phyloP scores from a whole-genome alignment of 2,888 invertebrate species.

The Lacanobia wlatinum region DNA sequence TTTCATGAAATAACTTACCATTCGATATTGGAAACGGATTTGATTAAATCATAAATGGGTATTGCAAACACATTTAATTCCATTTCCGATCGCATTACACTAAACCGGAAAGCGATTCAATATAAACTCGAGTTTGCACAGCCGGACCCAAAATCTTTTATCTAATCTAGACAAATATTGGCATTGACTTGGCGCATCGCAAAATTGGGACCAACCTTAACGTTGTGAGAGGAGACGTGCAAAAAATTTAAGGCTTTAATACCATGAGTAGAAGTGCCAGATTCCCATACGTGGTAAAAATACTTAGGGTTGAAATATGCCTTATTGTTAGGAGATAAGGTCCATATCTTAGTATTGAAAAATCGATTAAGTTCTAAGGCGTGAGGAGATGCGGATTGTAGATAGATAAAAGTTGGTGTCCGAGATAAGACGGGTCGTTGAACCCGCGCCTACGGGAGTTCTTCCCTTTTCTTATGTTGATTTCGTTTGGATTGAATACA shows the following conservation, averaged over 20 bases:
- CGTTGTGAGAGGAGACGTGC: constrained; percentile 44
- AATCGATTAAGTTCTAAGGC: constrained; percentile 77
- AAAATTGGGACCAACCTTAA: constrained; percentile 71
- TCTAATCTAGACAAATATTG: constrained; percentile 85
- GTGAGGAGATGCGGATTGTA: constrained; percentile 81
- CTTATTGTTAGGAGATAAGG: constrained; percentile 76
- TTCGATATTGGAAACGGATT: constrained; percentile 36
- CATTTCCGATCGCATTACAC: constrained; percentile 64
- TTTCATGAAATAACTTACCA: constrained; percentile 27
- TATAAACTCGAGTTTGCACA: constrained; percentile 68
- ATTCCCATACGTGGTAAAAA: constrained; percentile 61
- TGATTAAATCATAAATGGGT: constrained; percentile 55
- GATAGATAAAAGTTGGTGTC: constrained; percentile 83
- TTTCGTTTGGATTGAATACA: constrained; percentile 74
- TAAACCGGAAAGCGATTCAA: constrained; percentile 70
- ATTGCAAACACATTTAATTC: constrained; percentile 59
- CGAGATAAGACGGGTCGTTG: constrained; percentile 86
- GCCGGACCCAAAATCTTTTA: constrained; percentile 76
- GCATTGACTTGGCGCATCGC: constrained; percentile 77
- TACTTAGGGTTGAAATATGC: constrained; percentile 65
- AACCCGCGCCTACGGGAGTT: constrained; percentile 74
- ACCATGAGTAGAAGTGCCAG: constrained; percentile 59
- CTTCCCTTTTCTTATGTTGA: constrained; percentile 77
- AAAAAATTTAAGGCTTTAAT: constrained; percentile 64
- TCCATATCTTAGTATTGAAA: constrained; percentile 70